Evolutionary conservation across 2,888 invertebrate genomes (phyloP).

Genomic region (Urechis unicinctus): DNA sequence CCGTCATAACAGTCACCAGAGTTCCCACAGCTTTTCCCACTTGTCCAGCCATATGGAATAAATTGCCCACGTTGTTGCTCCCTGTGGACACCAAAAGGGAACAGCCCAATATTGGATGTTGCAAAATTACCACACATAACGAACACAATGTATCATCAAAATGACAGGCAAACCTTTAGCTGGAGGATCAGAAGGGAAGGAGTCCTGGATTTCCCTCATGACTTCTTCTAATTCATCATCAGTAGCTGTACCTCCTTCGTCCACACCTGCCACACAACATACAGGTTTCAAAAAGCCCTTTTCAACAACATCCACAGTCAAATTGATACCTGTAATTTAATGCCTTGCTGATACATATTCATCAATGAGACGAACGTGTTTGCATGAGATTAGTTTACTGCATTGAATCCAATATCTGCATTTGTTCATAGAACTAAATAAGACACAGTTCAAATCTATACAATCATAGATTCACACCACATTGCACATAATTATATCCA

Average conservation of each 20-base stretch:
- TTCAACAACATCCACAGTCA: no score
- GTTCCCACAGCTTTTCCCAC: constrained; percentile 81
- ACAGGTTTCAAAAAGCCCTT: no score
- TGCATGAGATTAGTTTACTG: neutral
- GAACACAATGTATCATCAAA: no score
- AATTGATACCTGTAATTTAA: no score
- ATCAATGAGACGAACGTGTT: neutral
- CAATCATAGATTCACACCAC: no score
- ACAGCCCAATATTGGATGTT: no score
- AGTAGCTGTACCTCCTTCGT: constrained; percentile 1
- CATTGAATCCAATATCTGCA: no score
- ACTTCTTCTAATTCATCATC: constrained; percentile 18
- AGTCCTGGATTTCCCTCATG: constrained; percentile 18
- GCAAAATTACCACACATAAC: no score
- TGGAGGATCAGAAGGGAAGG: constrained; percentile 12
- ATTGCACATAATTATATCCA: no score
- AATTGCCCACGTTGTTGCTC: constrained; percentile 60
- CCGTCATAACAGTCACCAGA: constrained; percentile 81
- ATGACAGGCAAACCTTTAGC: neutral
- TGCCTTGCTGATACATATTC: no score
- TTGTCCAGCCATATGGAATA: constrained; percentile 83
- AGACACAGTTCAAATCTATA: no score
- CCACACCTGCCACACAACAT: neutral
- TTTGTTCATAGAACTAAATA: no score
- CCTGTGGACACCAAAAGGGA: constrained; percentile 18